These are phyloP conservation scores for Gibbula magus DNA, from an alignment of 2,888 invertebrate genomes.

Conservation along the genomic window DNA sequence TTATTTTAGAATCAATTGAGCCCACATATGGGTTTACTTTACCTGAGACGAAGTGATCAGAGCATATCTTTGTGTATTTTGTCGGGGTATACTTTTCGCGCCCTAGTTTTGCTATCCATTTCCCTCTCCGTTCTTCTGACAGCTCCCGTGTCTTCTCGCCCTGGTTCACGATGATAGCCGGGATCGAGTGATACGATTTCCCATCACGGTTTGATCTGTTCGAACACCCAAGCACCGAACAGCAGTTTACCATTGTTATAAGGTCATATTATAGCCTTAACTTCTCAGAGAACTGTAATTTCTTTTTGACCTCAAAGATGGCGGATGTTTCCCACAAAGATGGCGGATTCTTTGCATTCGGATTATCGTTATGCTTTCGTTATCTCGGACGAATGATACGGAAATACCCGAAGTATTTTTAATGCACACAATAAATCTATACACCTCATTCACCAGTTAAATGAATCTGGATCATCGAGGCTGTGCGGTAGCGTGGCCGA, in stretches of 20 bases:
- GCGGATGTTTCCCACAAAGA: conserved; percentile 19
- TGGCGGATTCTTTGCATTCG: background rate
- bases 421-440: background rate
- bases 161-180: background rate
- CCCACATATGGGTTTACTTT: too few species aligned
- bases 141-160: background rate
- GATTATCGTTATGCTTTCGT: background rate
- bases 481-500: conserved; percentile 20
- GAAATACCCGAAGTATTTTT: background rate
- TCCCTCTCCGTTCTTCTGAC: background rate
- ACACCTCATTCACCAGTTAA: background rate
- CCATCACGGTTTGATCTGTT: conserved; percentile 20
- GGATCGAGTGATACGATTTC: conserved; percentile 10
- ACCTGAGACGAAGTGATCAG: conserved; percentile 16
- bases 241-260: background rate
- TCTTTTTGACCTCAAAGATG: conserved; percentile 15
- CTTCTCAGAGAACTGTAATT: background rate
- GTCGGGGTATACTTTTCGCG: background rate
- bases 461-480: background rate
- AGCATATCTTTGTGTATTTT: conserved; percentile 13
- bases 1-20: too few species aligned
- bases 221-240: background rate
- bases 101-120: conserved; percentile 11
- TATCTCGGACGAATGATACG: background rate
- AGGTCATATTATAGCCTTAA: background rate